Conservation (phyloP, 2,797 vertebrate genomes). For the Dermochelys coriacea region DNA sequence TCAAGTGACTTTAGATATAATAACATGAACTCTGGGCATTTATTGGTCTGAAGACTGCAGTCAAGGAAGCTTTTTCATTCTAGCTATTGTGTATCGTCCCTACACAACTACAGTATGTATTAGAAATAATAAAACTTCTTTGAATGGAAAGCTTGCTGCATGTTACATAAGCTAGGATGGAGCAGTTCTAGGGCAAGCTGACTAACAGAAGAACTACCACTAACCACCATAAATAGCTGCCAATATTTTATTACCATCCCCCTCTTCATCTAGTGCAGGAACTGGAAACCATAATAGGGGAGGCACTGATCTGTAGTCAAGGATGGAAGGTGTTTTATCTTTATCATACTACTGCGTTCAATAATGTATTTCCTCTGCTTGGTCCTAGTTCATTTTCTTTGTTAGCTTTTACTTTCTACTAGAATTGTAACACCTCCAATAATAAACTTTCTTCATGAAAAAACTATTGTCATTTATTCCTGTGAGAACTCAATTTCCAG, state of each 20-base stretch:
- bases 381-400: conserved; percentile 71
- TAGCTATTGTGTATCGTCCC: conserved; percentile 41
- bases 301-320: conserved; percentile 52
- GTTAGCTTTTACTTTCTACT: conserved; percentile 82
- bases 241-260: conserved; percentile 20
- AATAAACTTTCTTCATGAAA: conserved; percentile 84
- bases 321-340: conserved; percentile 42
- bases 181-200: conserved; percentile 2
- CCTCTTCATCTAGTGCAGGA: conserved; percentile 44
- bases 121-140: background rate
- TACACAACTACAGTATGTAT: conserved; percentile 32
- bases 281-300: conserved; percentile 52
- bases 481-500: background rate
- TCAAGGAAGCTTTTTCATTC: conserved; percentile 54
- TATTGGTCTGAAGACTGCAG: conserved; percentile 39
- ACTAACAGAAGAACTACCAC: background rate
- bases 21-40: conserved; percentile 33
- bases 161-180: conserved; percentile 27
- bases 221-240: background rate
- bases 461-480: conserved; percentile 24
- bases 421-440: conserved; percentile 83
- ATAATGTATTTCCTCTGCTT: conserved; percentile 67
- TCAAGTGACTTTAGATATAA: conserved; percentile 51
- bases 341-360: conserved; percentile 63
- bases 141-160: conserved; percentile 60